Conservation (phyloP, 2,113 vertebrate species). For the Gymnogyps californianus region DNA sequence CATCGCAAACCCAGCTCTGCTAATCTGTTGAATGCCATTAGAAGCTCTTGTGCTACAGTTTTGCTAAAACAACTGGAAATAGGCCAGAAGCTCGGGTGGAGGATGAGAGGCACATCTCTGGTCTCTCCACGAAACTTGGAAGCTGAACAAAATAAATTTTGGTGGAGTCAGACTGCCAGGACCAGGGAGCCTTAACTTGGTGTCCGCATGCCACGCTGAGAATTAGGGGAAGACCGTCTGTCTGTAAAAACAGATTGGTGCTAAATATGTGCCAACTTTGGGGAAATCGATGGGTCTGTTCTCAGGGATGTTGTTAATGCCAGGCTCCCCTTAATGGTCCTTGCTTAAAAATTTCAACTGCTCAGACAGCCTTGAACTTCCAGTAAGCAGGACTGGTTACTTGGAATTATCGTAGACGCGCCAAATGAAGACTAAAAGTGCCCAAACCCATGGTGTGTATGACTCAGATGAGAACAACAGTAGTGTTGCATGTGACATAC, state of each 20-base stretch:
- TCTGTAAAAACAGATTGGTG: not conserved
- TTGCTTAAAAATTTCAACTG: not conserved
- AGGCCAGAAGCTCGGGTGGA: not conserved
- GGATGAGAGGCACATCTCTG: not conserved
- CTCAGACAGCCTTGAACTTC: not conserved
- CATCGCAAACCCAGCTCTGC: not conserved
- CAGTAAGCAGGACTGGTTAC: not conserved
- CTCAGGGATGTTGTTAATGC: not conserved
- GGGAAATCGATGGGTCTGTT: not conserved
- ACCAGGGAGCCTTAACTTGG: not conserved
- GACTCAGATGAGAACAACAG: not conserved
- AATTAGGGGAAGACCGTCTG: not conserved
- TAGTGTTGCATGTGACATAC: not conserved
- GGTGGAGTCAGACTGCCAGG: not conserved
- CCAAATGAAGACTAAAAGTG: not conserved
- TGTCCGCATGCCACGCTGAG: rapidly evolving
- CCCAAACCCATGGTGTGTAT: not conserved
- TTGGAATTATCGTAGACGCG: rapidly evolving
- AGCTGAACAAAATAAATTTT: not conserved
- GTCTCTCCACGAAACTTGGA: not conserved
- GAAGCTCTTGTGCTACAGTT: not conserved
- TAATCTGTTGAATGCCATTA: not conserved
- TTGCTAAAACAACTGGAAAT: not conserved
- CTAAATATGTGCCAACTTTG: rapidly evolving
- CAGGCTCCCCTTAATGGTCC: not conserved